Evolutionary conservation across 2,797 vertebrate genomes (phyloP).

Genomic region (Aplochiton taeniatus): DNA sequence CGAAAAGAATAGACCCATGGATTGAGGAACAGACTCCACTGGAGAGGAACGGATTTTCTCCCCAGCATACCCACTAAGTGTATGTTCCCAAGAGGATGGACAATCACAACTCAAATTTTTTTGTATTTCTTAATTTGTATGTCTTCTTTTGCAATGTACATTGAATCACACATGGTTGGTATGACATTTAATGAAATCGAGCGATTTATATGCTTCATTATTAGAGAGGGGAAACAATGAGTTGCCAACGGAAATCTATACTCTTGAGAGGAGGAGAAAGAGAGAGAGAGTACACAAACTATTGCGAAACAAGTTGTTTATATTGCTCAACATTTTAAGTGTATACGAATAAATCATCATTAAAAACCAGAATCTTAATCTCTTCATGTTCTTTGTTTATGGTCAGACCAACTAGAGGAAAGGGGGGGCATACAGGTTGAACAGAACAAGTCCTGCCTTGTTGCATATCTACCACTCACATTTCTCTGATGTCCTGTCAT

Average conservation of each 20-base stretch:
- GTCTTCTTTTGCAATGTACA: too few species aligned
- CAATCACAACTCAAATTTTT: too few species aligned
- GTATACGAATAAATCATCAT: constrained; percentile 37
- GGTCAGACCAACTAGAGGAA: constrained; percentile 49
- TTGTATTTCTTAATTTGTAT: too few species aligned
- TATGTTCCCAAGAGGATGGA: too few species aligned
- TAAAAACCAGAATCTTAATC: constrained; percentile 33
- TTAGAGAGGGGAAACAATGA: too few species aligned
- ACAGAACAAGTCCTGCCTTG: constrained; percentile 63
- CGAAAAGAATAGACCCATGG: constrained; percentile 29
- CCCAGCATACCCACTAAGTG: constrained; percentile 10
- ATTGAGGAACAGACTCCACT: constrained; percentile 16
- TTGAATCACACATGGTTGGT: too few species aligned
- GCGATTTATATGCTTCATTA: too few species aligned
- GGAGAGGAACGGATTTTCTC: constrained; percentile 20
- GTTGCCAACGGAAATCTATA: too few species aligned
- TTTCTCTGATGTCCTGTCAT: constrained; percentile 45
- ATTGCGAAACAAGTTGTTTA: neutral
- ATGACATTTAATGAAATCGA: too few species aligned
- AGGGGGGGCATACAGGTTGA: constrained; percentile 40
- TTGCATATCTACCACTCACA: constrained; percentile 39
- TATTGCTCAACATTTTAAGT: constrained; percentile 17
- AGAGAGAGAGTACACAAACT: neutral
- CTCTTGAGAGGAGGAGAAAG: neutral
- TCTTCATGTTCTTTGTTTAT: constrained; percentile 38